Percentiles rank a stretch among this genome's conserved stretches.
phyloP scores from a whole-genome alignment of 2,888 invertebrate genomes.

The Eudemis profundana region DNA sequence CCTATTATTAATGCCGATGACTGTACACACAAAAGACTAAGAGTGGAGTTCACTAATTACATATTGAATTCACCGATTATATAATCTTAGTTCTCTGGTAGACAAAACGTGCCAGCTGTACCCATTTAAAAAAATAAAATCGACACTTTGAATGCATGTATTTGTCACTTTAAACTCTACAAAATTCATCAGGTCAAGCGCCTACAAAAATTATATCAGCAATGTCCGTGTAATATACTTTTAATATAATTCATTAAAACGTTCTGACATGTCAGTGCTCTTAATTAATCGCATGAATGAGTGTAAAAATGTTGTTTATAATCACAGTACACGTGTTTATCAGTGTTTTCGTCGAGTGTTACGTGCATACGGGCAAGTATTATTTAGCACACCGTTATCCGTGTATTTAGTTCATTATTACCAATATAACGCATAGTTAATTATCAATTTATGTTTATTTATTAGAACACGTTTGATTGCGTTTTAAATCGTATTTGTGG shows the following conservation, averaged over 20 bases:
- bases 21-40: too few relatives aligned
- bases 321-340: constrained; percentile 33
- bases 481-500: constrained; percentile 20
- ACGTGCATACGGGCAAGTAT: constrained; percentile 28
- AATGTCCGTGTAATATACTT: constrained; percentile 6
- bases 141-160: too few relatives aligned
- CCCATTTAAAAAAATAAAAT: not conserved
- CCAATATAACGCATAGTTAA: not conserved
- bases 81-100: too few relatives aligned
- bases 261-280: constrained; percentile 36
- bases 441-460: not conserved
- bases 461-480: constrained; percentile 8
- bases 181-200: constrained; percentile 11
- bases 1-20: too few relatives aligned
- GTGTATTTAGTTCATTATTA: not conserved
- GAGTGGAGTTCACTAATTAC: too few relatives aligned
- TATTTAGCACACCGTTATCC: not conserved
- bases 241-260: constrained; percentile 17
- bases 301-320: constrained; percentile 40
- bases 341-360: constrained; percentile 36
- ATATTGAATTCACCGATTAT: too few relatives aligned
- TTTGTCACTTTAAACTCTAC: not conserved
- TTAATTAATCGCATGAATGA: constrained; percentile 31
- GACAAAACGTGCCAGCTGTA: too few relatives aligned
- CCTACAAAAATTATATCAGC: constrained; percentile 22